Evolutionary conservation across 2,888 invertebrate genomes (phyloP), one percentile per base, ranked within the genome.

Genomic region (Thelaira solivaga): DNA sequence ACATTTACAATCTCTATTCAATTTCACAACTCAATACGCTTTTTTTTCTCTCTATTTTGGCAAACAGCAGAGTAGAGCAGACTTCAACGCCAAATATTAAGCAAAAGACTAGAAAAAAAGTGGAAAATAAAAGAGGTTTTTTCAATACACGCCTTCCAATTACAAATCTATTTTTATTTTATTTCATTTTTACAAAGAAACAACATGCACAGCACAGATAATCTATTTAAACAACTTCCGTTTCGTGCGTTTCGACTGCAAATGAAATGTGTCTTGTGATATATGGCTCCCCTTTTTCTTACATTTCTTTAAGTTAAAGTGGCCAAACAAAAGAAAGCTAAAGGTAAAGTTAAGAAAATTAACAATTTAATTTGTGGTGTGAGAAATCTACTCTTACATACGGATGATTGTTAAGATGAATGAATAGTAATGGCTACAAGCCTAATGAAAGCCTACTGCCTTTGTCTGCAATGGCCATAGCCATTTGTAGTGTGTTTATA

Each of bases 191-290:
- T 26, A 13, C 16, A 26, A 16, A 34, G 24, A 24, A 59, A 59
- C n/a, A n/a, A n/a, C 76, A 64, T 65, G 55, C 64, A 51, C 67
- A 78, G 82, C 74, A 81, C 82, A 86, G 85, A 85, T 86, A 86
- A 86, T 86, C 87, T 87, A 82, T 82, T 84, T 62, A 85, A 87
- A 86, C 86, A 84, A 86, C 87, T 87, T 87, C 86, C 86, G 85
- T 80, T 82, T 80, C 82, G 84, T 86, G 86, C 87, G 86, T 85
- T 83, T 82, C 64, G 64, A 74, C 75, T 77, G 77, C 75, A 78
- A 69, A 53, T 76, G 76, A 72, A 75, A 69, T 73, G 51, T 45
- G 51, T 18, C 45, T 74, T 65, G 62, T 64, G 78, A 78, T 78
- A 78, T 78, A 78, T 78, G 65, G 69, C 78, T 34, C 59, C 59